phyloP scores from a whole-genome alignment of 1,140 invertebrate genomes.

The Matsumurasca onukii region DNA sequence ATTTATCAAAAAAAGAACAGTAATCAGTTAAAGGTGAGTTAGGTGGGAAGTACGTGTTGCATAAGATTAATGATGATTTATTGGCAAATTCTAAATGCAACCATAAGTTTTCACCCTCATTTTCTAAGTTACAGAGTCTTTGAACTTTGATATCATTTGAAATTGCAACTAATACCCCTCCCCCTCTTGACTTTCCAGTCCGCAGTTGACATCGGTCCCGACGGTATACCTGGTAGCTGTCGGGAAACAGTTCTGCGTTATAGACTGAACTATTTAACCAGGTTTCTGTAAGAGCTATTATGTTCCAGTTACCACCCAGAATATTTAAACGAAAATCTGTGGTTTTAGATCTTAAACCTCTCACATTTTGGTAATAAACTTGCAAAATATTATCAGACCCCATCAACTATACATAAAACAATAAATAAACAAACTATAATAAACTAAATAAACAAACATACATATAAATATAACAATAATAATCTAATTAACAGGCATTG shows the following conservation, averaged over 20 bases:
- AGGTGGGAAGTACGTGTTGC: no score
- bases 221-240: constrained; percentile 2
- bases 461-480: not conserved
- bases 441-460: not conserved
- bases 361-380: constrained; percentile 17
- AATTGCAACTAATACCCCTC: no score
- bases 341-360: constrained; percentile 15
- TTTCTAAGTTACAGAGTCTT: no score
- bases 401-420: not conserved
- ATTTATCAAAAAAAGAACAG: no score
- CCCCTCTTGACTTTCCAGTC: not conserved
- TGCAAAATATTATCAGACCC: not conserved
- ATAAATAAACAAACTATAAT: no score
- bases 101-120: no score
- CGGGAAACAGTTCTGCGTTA: constrained; percentile 8
- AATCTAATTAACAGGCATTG: not conserved
- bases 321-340: constrained; percentile 1
- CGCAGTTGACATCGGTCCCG: not conserved
- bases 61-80: no score
- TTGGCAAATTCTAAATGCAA: no score
- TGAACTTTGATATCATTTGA: no score
- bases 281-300: constrained; percentile 10
- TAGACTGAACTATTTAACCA: constrained; percentile 17
- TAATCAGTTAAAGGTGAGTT: no score
- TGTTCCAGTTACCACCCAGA: not conserved